phyloP scores from a whole-genome alignment of 2,113 vertebrate species.

The Emydura subglobosa region DNA sequence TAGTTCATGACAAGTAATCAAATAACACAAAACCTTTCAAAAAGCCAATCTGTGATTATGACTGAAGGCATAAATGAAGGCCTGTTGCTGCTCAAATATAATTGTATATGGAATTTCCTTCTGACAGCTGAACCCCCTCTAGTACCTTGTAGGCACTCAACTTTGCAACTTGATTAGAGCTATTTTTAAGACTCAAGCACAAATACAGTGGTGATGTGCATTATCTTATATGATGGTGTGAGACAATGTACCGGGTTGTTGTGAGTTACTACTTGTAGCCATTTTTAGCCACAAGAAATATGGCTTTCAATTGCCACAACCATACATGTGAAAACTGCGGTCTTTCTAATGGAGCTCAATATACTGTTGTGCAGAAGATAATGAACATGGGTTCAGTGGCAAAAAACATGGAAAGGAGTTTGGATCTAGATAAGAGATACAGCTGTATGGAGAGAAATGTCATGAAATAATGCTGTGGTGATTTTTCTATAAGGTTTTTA shows the following conservation, averaged over 20 bases:
- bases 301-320: not conserved
- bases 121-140: not conserved
- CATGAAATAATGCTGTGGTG: not conserved
- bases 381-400: not conserved
- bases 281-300: not conserved
- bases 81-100: not conserved
- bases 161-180: not conserved
- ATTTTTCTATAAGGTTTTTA: not conserved
- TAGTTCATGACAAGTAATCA: conserved; percentile 33
- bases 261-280: not conserved
- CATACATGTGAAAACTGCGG: not conserved
- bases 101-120: not conserved
- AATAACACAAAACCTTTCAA: not conserved
- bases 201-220: not conserved
- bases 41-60: not conserved
- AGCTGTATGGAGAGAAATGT: not conserved
- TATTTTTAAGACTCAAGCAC: not conserved
- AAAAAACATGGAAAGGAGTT: not conserved
- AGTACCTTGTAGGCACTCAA: not conserved
- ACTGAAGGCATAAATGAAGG: not conserved
- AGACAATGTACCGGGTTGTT: rapidly evolving
- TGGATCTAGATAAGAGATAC: not conserved
- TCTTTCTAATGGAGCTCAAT: not conserved
- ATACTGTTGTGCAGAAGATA: not conserved
- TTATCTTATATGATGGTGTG: rapidly evolving